Base-by-base conservation (phyloP, 2,797 vertebrate species). In the Morelia viridis region DNA sequence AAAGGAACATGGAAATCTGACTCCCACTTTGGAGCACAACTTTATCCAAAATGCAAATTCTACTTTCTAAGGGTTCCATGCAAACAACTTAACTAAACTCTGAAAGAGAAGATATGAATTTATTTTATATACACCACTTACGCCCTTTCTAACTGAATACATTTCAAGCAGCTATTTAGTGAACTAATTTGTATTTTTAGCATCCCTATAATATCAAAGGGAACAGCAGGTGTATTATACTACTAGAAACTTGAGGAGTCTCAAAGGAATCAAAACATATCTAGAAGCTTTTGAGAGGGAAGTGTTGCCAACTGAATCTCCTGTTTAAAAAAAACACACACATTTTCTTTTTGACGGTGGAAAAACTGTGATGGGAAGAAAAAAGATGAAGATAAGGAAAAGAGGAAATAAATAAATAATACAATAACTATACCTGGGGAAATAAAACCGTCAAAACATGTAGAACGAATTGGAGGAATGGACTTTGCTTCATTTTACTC, bases 371-470 rank as follows among this genome's bases (percentile, higher is more conserved):
- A 71, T 22, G 50, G 17, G n/a, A 86, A 35, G 5, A 62, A 92
- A 56, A 9, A 71, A 87, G 62, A 53, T 26, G 68, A 53, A 89
- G 41, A 26, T 19, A 71, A 86, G 56, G 13, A 22, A 46, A 68
- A 68, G 9, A 57, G 26, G 12, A 56, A 83, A 76, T 26, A 64
- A 56, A 89, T 65, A 22, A 24, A n/a, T 26, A 89, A 83, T 12
- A 56, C 24, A 83, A 88, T 28, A 83, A 88, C 62, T 83, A 11
- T 15, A 3, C 35, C 41, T 26, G 68, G 0, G 0, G 24, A 60
- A 91, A 53, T 94, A 68, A 83, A 87, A 61, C 4, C 15, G 50
- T 87, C 56, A 87, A 60, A 76, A 58, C 3, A 8, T 58, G 31
- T 57, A 26, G 62, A 57, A 60, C 53, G 57, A 87, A 87, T 58